phyloP scores from a whole-genome alignment of 2,113 vertebrate species.

The Ptychochromis oligacanthus region DNA sequence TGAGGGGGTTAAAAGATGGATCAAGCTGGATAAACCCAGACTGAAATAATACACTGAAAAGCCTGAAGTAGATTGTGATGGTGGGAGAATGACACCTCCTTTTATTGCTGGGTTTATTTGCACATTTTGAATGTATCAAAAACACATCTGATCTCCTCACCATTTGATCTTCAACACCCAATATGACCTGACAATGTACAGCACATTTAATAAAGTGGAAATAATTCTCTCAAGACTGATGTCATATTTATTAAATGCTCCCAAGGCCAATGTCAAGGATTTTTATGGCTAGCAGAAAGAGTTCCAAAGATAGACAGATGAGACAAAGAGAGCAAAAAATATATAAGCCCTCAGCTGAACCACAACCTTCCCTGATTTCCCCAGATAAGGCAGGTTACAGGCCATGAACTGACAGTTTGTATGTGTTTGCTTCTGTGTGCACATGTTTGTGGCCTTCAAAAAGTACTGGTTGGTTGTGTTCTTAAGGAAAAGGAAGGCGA shows the following conservation, averaged over 20 bases:
- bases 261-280: conserved; percentile 45
- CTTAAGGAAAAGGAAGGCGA: conserved; percentile 3
- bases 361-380: conserved; percentile 61
- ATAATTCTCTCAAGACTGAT: conserved; percentile 10
- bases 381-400: conserved; percentile 61
- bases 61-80: background rate
- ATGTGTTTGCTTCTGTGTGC: conserved; percentile 8
- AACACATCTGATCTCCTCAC: conserved; percentile 12
- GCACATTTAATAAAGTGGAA: conserved; percentile 12
- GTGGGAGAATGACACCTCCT: background rate
- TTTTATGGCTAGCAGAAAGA: conserved; percentile 21
- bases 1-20: conserved; percentile 4
- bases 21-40: conserved; percentile 13
- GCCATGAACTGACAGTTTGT: conserved; percentile 15
- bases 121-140: background rate
- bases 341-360: conserved; percentile 51
- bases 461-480: conserved; percentile 33
- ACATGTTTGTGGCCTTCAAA: conserved; percentile 17
- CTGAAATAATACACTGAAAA: background rate
- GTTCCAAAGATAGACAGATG: conserved; percentile 28
- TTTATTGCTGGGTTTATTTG: conserved; percentile 4
- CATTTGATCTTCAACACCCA: background rate
- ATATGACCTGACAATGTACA: background rate
- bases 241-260: conserved; percentile 1
- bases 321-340: conserved; percentile 6